A percentile compares a stretch with the other conserved stretches of the same genome.
These are phyloP conservation scores for Temnothorax unifasciatus DNA, from an alignment of 2,888 invertebrate genomes.

Conservation along the genomic window DNA sequence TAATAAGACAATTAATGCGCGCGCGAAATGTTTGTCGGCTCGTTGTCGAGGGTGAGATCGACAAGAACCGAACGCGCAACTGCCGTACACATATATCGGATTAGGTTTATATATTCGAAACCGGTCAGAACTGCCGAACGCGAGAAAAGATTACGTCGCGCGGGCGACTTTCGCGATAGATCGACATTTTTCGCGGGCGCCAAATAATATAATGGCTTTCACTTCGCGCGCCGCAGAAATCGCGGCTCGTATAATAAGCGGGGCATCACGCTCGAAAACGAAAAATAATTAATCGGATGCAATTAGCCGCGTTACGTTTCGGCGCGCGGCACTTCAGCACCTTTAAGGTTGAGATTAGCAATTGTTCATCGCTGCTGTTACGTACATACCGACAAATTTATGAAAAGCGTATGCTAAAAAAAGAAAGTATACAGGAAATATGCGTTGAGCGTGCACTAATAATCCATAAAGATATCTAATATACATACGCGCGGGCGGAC, in stretches of 20 bases:
- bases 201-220: constrained; percentile 85
- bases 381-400: constrained; percentile 18
- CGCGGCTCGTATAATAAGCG: constrained; percentile 62
- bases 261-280: constrained; percentile 55
- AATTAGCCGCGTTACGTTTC: constrained; percentile 56
- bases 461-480: background rate
- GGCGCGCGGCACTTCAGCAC: constrained; percentile 22
- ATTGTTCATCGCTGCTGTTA: constrained; percentile 39
- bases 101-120: constrained; percentile 80
- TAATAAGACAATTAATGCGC: constrained; percentile 32
- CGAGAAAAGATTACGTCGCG: constrained; percentile 75
- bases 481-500: background rate
- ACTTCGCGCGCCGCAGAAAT: constrained; percentile 78
- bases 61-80: constrained; percentile 69
- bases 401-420: constrained; percentile 22
- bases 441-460: background rate
- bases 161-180: constrained; percentile 81
- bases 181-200: constrained; percentile 81
- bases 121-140: constrained; percentile 79
- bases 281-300: constrained; percentile 60
- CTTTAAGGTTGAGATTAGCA: constrained; percentile 40
- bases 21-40: constrained; percentile 10
- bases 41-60: constrained; percentile 76
- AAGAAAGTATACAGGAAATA: constrained; percentile 28
- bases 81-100: constrained; percentile 59